Conservation (phyloP, 2,888 invertebrate species). For the Troilus luridus region DNA sequence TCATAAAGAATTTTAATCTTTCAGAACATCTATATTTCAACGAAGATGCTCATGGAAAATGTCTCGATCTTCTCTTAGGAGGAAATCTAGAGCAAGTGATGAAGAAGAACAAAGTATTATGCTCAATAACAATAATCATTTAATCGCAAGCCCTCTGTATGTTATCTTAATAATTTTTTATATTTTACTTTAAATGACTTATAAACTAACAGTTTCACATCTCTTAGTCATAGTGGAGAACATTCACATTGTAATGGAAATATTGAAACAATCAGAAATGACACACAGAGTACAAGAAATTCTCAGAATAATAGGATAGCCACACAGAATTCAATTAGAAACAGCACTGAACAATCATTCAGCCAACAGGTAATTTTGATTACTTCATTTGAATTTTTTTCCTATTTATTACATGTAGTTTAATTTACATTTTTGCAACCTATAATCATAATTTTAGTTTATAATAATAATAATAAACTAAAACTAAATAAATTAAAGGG, state of each 20-base stretch:
- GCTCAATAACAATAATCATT: conserved; percentile 69
- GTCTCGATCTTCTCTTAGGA: conserved; percentile 80
- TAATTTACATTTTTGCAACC: too few relatives aligned
- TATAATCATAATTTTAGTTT: too few relatives aligned
- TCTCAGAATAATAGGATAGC: conserved; percentile 74
- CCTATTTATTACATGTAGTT: too few relatives aligned
- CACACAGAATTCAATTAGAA: conserved; percentile 79
- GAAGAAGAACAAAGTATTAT: conserved; percentile 71
- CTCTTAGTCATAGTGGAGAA: conserved; percentile 76
- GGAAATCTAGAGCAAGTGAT: conserved; percentile 70
- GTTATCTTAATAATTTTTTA: conserved; percentile 28
- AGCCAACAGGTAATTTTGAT: conserved; percentile 58
- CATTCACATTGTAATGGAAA: conserved; percentile 81
- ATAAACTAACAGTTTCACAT: neutral
- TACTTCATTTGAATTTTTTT: neutral
- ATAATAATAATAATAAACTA: too few relatives aligned
- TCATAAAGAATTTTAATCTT: conserved; percentile 11
- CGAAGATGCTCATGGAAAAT: conserved; percentile 83
- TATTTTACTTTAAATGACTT: neutral
- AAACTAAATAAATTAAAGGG: too few relatives aligned
- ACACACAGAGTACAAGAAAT: conserved; percentile 75
- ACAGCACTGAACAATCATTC: conserved; percentile 60
- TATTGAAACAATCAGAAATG: conserved; percentile 76
- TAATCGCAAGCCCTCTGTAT: conserved; percentile 67
- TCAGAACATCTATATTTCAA: conserved; percentile 65